These are phyloP conservation scores for Hyles vespertilio DNA, from an alignment of 1,140 invertebrate genomes.

Conservation along the genomic window DNA sequence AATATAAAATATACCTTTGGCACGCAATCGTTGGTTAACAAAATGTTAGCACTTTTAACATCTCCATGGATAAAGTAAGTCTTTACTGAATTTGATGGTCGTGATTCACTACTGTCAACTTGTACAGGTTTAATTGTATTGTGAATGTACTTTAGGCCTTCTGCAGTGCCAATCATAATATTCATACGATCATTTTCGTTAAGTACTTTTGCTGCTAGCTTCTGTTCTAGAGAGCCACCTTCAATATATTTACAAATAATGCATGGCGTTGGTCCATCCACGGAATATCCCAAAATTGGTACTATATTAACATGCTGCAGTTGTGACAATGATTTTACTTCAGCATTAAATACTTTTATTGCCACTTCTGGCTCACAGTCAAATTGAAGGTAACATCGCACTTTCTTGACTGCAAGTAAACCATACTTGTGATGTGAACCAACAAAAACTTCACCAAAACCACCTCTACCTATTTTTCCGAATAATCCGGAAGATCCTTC, in stretches of 20 bases:
- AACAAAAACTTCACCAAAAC: conserved; percentile 83
- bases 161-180: conserved; percentile 79
- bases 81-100: conserved; percentile 27
- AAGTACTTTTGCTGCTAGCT: conserved; percentile 70
- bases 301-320: conserved; percentile 82
- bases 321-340: conserved; percentile 78
- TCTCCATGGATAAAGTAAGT: conserved; percentile 81
- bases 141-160: conserved; percentile 81
- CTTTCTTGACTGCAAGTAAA: conserved; percentile 79
- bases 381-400: conserved; percentile 64
- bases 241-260: conserved; percentile 83
- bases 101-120: conserved; percentile 18
- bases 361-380: conserved; percentile 63
- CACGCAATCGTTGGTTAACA: conserved; percentile 78
- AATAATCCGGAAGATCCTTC: conserved; percentile 35
- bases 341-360: conserved; percentile 80
- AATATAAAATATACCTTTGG: conserved; percentile 77
- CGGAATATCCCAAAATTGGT: conserved; percentile 80
- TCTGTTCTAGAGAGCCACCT: conserved; percentile 81
- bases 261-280: conserved; percentile 78
- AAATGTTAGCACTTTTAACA: conserved; percentile 86
- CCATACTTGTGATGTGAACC: conserved; percentile 67
- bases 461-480: conserved; percentile 80
- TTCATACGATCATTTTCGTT: conserved; percentile 74
- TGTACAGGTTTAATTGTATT: conserved; percentile 42